Percentiles rank a stretch among this genome's conserved stretches.
phyloP scores from a whole-genome alignment of 2,113 vertebrate species.

The Vulpes ferrilata region DNA sequence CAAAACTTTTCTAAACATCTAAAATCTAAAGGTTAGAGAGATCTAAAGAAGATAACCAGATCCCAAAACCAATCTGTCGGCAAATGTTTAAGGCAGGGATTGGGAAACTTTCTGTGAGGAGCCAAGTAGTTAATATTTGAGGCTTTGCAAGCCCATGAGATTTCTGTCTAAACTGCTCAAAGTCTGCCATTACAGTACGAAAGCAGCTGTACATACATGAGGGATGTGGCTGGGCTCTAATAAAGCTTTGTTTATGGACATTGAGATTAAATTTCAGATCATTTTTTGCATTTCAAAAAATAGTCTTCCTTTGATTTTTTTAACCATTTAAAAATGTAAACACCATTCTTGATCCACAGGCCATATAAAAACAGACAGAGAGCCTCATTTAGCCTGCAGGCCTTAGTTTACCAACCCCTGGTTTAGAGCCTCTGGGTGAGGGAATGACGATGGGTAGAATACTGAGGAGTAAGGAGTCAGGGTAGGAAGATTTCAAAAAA shows the following conservation, averaged over 20 bases:
- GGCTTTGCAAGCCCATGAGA: background rate
- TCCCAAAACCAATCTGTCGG: constrained; percentile 13
- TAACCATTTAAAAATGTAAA: constrained; percentile 37
- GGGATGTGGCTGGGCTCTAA: background rate
- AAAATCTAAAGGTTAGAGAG: background rate
- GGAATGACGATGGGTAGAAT: background rate
- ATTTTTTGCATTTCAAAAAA: background rate
- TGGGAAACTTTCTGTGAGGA: constrained; percentile 40
- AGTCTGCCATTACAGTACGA: background rate
- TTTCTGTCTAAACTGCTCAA: background rate
- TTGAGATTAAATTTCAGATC: constrained; percentile 1
- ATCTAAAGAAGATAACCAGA: background rate
- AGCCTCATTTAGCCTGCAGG: background rate
- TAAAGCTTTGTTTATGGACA: background rate
- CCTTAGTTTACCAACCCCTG: background rate
- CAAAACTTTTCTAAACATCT: constrained; percentile 37
- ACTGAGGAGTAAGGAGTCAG: background rate
- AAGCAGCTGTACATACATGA: background rate
- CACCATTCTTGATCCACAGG: background rate
- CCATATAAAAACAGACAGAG: constrained; percentile 1
- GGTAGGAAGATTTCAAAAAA: constrained; percentile 31
- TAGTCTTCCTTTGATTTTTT: background rate
- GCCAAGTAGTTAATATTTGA: constrained; percentile 14
- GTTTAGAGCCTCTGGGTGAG: background rate
- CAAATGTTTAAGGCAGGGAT: constrained; percentile 6